Evolutionary conservation across 2,113 vertebrate genomes (phyloP), one percentile per base, ranked within the genome.

Genomic region (Bubalus kerabau): DNA sequence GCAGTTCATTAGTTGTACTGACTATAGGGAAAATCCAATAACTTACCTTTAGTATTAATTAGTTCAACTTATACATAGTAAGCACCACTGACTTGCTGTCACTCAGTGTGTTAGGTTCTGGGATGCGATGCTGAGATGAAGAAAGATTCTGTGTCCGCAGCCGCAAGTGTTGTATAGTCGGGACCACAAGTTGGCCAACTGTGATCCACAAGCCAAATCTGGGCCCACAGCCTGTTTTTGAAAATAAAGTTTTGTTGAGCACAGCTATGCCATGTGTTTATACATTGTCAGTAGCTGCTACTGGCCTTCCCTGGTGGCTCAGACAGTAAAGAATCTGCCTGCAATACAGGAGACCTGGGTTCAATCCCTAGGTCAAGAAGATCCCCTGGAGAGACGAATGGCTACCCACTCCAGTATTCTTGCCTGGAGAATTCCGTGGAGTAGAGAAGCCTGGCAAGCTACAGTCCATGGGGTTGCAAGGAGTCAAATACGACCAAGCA

Each of bases 61-160:
- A 46, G 40, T n/a, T 76, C n/a, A 83, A 19, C 36, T 21, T n/a
- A 46, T 76, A 62, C 28, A 71, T 57, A 54, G 43, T 36, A n/a
- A 59, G 54, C 16, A 24, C 1, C n/a, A 36, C 2, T 78, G 67
- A 43, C 56, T 48, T 78, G 14, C 26, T 15, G 9, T 56, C 21
- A 54, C 13, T 15, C 43, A 76, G 32, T 56, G 64, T 56, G 6
- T 9, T 40, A 12, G 32, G 12, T 46, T 50, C 36, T 85, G 21
- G 7, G 40, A 78, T 50, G 57, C 21, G 28, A 1, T 4, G 7
- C 26, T n/a, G 6, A 11, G 1, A 1, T n/a, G 59, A 40, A 26
- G 8, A 7, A 26, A 14, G 21, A 26, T 6, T 6, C 5, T 26
- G 21, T 59, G 74, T 86, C 56, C 23, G 14, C 36, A 36, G 24